Conservation (phyloP, 1,140 invertebrate species). For the Aleiodes sp. region DNA sequence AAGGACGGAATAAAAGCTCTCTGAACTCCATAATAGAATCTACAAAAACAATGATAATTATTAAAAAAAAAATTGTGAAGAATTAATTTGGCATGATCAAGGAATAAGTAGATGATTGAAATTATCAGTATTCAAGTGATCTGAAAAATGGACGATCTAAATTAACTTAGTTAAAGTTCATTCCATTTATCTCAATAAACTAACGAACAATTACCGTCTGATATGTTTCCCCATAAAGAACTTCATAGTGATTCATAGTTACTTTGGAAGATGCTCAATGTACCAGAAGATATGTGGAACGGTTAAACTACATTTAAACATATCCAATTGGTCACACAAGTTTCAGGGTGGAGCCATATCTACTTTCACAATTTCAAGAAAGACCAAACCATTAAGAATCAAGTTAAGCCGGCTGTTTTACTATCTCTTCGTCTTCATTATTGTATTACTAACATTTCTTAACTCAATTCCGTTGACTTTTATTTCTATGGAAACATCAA, state of each 20-base stretch:
- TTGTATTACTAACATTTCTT: too few species aligned
- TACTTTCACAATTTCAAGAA: too few species aligned
- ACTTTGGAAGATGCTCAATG: background rate
- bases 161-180: background rate
- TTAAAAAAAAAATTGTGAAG: too few species aligned
- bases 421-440: too few species aligned
- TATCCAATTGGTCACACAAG: background rate
- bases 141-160: background rate
- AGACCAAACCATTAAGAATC: too few species aligned
- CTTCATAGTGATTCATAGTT: background rate
- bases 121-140: too few species aligned
- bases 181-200: background rate
- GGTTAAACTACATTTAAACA: background rate
- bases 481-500: too few species aligned
- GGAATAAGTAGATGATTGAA: too few species aligned
- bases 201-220: background rate
- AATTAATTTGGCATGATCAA: background rate
- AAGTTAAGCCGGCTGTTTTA: too few species aligned
- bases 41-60: slow-evolving; percentile 1
- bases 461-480: too few species aligned
- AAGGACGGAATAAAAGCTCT: background rate
- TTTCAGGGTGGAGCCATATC: background rate
- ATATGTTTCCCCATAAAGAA: background rate
- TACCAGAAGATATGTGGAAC: background rate
- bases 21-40: background rate